Base-by-base conservation (phyloP, 2,888 invertebrate genomes). In the Phengaris arion region DNA sequence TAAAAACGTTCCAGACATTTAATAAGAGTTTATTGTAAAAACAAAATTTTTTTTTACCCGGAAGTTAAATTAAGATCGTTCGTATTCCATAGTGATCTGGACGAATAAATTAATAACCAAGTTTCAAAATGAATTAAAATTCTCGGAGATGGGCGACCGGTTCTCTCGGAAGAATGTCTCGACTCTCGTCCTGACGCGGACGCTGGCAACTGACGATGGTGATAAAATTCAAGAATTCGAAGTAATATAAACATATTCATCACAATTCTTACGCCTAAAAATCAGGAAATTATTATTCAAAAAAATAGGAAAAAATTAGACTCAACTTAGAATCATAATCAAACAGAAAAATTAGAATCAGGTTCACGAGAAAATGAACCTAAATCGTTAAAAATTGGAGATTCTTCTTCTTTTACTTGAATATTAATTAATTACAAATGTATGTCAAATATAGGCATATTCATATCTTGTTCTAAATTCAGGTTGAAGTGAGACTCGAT, bases 41-140 rank as follows among this genome's bases (percentile, higher is more conserved):
- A 3, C 12, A 64, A 4, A 2, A 12, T 6, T 13, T 13, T 13
- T 13, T 64, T 64, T 6, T 13, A 6, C 5, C 35, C 35, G 64
- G 64, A 64, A 64, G 35, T 64, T 10, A 45, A 35, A 64, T 64
- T 35, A 64, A 64, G 35, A 64, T 6, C 35, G 35, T 35, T 12
- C 35, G 15, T 45, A 35, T 12, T 64, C 64, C 64, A 64, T 13
- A 64, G 35, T 45, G 64, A 64, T 35, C 64, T 64, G 35, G 55
- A n/a, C n/a, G 55, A 15, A 64, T 35, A 12, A 64, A 35, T 35
- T 64, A 64, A 64, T 45, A 15, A 64, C 35, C 35, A 64, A 64
- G 64, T 35, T 64, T 64, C 45, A 35, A 64, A 45, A 64, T 64
- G 12, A 64, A 64, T 64, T 64, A 45, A 64, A 64, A 64, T 64